Conservation (phyloP, 2,797 vertebrate genomes). For the Sciurus vulgaris region DNA sequence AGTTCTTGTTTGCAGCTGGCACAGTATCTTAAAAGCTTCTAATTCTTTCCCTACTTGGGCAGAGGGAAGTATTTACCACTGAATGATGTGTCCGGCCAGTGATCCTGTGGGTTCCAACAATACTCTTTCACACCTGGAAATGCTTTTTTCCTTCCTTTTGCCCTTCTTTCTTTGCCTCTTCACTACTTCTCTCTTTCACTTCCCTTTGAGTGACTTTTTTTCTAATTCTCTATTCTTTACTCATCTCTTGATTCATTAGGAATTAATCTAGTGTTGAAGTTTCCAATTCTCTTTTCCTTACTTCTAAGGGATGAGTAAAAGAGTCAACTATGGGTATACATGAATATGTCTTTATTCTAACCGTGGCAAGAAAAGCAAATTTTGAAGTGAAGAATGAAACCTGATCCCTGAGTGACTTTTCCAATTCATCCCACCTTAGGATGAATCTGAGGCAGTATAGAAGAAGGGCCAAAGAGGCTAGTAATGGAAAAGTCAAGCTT, state of each 20-base stretch:
- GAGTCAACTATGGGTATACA: not conserved
- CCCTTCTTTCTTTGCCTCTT: too few relatives aligned
- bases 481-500: not conserved
- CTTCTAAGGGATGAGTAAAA: not conserved
- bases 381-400: not conserved
- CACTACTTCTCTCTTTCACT: accelerated
- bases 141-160: accelerated
- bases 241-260: not conserved
- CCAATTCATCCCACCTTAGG: not conserved
- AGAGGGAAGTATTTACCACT: not conserved
- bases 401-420: not conserved
- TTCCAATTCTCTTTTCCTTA: not conserved
- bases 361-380: not conserved
- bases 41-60: not conserved
- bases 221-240: not conserved
- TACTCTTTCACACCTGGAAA: not conserved
- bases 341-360: not conserved
- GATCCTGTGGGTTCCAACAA: not conserved
- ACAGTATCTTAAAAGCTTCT: not conserved
- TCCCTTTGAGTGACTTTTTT: not conserved
- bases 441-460: not conserved
- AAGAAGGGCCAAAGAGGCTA: not conserved
- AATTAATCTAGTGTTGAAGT: not conserved
- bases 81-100: not conserved
- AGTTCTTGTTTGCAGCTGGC: not conserved